phyloP scores from a whole-genome alignment of 2,888 invertebrate genomes.

The Dicranocentrus wangi region DNA sequence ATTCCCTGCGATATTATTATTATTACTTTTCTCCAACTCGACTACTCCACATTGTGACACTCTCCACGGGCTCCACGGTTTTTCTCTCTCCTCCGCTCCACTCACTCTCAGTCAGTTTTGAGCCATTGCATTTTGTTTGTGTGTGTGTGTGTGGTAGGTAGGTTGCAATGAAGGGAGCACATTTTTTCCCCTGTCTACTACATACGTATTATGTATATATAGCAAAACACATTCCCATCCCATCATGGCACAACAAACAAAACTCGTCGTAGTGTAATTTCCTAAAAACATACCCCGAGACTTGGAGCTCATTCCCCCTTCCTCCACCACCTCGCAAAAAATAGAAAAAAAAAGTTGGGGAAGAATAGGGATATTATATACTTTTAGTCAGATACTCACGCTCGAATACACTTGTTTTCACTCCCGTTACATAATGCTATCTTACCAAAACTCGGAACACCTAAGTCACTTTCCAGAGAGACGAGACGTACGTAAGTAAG shows the following conservation, averaged over 20 bases:
- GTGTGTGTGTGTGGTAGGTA: too few relatives aligned
- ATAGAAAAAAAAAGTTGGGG: background rate
- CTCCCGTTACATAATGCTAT: constrained; percentile 12
- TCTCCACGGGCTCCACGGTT: background rate
- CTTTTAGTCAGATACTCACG: constrained; percentile 42
- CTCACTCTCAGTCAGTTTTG: background rate
- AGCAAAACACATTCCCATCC: constrained; percentile 29
- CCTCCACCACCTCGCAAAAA: background rate
- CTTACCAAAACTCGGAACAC: too few relatives aligned
- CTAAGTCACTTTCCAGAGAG: constrained; percentile 9
- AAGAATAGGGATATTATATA: constrained; percentile 6
- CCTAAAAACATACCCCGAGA: constrained; percentile 48
- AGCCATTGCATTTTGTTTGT: constrained; percentile 3
- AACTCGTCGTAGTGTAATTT: constrained; percentile 50
- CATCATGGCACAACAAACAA: constrained; percentile 53
- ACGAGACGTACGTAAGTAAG: background rate
- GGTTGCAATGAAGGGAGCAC: constrained; percentile 33
- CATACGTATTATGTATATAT: constrained; percentile 10
- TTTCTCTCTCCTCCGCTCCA: background rate
- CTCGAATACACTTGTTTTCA: constrained; percentile 51
- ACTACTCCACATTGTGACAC: background rate
- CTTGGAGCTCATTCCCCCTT: constrained; percentile 18
- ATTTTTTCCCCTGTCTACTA: too few relatives aligned
- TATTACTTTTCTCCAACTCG: constrained; percentile 45
- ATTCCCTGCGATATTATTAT: constrained; percentile 47